Percentiles rank a stretch among this genome's conserved stretches.
Conservation (phyloP, 2,888 invertebrate genomes). For the Elmis aenea region DNA sequence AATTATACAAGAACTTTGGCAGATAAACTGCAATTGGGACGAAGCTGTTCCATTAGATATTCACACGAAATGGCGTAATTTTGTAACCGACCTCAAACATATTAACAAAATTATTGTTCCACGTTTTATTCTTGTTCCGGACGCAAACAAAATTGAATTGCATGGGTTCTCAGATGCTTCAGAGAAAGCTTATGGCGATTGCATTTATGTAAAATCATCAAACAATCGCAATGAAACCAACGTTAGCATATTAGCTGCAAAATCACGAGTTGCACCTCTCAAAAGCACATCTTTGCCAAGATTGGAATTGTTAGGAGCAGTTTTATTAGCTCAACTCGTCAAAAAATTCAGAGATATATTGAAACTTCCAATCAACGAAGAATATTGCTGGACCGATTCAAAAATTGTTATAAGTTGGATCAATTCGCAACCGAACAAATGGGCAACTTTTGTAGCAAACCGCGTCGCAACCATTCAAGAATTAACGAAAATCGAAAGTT, state of each 20-base stretch:
- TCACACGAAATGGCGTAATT: conserved; percentile 7
- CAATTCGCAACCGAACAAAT: conserved; percentile 8
- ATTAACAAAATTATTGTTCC: no score
- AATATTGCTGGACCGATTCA: conserved; percentile 26
- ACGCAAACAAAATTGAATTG: no score
- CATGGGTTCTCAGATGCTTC: conserved; percentile 26
- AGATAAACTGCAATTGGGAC: conserved; percentile 6
- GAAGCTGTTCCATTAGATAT: conserved; percentile 7
- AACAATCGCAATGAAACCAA: background rate
- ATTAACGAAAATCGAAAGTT: conserved; percentile 12
- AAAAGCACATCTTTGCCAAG: conserved; percentile 25
- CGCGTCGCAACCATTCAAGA: conserved; percentile 22
- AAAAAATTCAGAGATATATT: conserved; percentile 7
- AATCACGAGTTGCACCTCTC: conserved; percentile 30
- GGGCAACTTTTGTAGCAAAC: conserved; percentile 27
- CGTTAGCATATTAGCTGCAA: conserved; percentile 25
- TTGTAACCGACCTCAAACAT: conserved; percentile 5
- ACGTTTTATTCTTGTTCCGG: no score
- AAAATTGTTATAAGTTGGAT: conserved; percentile 27
- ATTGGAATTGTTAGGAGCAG: no score
- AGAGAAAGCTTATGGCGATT: conserved; percentile 22
- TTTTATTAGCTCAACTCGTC: conserved; percentile 19
- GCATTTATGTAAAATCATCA: conserved; percentile 22
- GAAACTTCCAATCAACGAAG: conserved; percentile 3
- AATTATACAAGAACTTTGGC: no score